These are phyloP conservation scores for Manis javanica DNA, from an alignment of 2,797 vertebrate species.

Conservation along the genomic window DNA sequence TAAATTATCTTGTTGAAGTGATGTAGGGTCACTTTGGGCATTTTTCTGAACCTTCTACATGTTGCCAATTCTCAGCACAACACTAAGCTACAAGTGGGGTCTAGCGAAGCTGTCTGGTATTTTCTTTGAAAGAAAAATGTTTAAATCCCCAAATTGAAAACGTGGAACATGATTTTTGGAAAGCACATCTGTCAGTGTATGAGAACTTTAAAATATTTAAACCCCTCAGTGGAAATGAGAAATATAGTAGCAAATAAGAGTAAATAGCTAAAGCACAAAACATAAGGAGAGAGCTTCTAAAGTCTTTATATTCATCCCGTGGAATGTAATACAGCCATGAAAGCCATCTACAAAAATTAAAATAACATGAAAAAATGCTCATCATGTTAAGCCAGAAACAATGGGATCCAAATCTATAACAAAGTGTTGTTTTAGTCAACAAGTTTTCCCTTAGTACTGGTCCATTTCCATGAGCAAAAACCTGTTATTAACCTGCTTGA, in stretches of 20 bases:
- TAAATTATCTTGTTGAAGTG: background rate
- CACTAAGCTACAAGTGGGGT: background rate
- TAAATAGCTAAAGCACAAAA: background rate
- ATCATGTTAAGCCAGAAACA: background rate
- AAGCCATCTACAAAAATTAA: conserved; percentile 24
- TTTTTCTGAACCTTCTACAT: background rate
- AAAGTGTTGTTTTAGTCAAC: background rate
- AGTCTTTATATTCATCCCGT: background rate
- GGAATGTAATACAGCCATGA: background rate
- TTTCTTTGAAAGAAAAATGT: conserved; percentile 39
- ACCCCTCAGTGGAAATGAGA: background rate
- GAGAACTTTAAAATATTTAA: conserved; percentile 33
- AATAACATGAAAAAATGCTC: background rate
- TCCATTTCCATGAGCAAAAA: background rate
- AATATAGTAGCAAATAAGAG: background rate
- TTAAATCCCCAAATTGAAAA: conserved; percentile 24
- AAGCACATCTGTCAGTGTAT: background rate
- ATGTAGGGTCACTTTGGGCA: background rate
- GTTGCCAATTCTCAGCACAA: background rate
- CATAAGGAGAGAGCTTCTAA: background rate
- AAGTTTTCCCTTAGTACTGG: background rate
- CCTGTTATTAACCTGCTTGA: background rate
- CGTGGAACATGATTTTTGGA: background rate
- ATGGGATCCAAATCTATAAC: background rate
- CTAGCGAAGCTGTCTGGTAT: background rate